Base-by-base conservation (phyloP, 2,113 vertebrate genomes). In the Leptobrachium leishanense region DNA sequence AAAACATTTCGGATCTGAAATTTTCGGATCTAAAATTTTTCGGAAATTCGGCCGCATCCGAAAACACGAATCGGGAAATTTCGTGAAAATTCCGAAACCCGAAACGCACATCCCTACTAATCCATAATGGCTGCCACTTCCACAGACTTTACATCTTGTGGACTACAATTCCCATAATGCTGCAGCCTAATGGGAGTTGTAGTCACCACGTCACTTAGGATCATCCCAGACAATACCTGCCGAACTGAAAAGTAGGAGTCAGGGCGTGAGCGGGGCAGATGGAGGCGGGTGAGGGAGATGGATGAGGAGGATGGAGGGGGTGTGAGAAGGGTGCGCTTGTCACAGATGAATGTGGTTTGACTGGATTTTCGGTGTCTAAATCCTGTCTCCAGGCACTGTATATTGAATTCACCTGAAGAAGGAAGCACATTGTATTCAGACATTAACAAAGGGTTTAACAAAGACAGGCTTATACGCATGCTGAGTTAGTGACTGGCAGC, bases 311-410 rank as follows among this genome's bases (percentile, higher is more conserved):
- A 41, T 6, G 6, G 20, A 55, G 20, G 67, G 76, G 39, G 53
- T 46, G 50, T 43, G 44, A 43, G 9, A 40, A 11, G 50, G 4
- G 4, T 15, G 76, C 42, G 67, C 44, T 41, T 63, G 63, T 46
- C 4, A 13, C 3, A 64, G 12, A 78, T 78, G 68, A 78, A 78
- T 65, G 76, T 63, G 43, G 68, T 78, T 64, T 0, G 65, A 78
- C 76, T 63, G 68, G 68, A 72, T 78, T 42, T 10, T 3, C 12
- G 43, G 75, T 55, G 2, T 59, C 8, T 62, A 39, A 77, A 77
- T 59, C 75, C 75, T 76, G 46, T 69, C 75, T 69, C 50, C 65
- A 46, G 75, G 75, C 66, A 10, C 7, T 42, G 57, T 69, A 43
- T 77, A 69, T 59, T 9, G 5, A 69, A n/a, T 44, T 20, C 64